Evolutionary conservation across 2,797 vertebrate genomes (phyloP), one percentile per base, ranked within the genome.

Genomic region (Emydoidea blandingii): DNA sequence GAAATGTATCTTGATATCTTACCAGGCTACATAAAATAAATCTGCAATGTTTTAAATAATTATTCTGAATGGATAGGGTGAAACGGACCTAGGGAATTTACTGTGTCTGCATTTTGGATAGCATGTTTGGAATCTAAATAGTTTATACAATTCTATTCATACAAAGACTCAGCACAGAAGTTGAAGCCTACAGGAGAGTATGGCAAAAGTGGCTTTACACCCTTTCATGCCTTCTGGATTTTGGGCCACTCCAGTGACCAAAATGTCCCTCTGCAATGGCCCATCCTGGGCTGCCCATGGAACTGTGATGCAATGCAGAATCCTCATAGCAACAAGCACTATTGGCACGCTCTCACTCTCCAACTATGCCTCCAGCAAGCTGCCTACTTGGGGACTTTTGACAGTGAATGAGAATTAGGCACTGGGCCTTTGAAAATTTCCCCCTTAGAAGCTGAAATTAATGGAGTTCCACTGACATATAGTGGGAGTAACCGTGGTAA

Each of bases 281-380:
- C 1, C 29, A 29, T 87, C 54, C 78, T 56, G 76, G 92, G 90
- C 94, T 90, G 93, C 94, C 91, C 94, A 83, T 27, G 41, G 37
- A 29, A 29, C 44, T 27, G 12, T 49, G 44, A 78, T 47, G 12
- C 54, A 57, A 50, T 50, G 14, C 44, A 5, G 3, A 0, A 31
- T 3, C 81, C 16, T 14, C 93, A 41, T 79, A 29, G 12, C 3
- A 2, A 89, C 19, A 3, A 21, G 0, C 2, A 9, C 29, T 0
- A 0, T 41, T 41, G 49, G 31, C 12, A 65, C 21, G 5, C 31
- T 68, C 8, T 68, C 65, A 68, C n/a, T 19, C 18, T 68, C 2
- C 4, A 53, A 49, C 37, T 25, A 80, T 68, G 89, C 50, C 41
- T 81, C 78, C 21, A 49, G 79, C 23, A 23, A 2, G 3, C 1